These are phyloP conservation scores for Actinia equina DNA, from an alignment of 64 coral and sea anemone species.

Conservation along the genomic window DNA sequence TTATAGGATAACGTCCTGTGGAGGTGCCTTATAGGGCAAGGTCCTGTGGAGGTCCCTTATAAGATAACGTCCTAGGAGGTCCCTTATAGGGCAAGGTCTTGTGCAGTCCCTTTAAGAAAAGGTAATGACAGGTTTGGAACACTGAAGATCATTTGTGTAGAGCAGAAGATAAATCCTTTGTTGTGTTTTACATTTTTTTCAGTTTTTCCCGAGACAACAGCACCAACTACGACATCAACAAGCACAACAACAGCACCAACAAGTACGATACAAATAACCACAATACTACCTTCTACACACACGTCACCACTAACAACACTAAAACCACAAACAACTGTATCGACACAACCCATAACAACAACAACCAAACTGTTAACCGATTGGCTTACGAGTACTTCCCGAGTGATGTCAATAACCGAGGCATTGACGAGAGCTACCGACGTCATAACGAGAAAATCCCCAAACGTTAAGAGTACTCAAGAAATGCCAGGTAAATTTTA, in stretches of 20 bases:
- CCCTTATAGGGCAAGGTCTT: too few species aligned
- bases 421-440: not conserved
- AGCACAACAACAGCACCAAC: not conserved
- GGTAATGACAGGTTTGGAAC: not conserved
- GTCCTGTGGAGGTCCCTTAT: too few species aligned
- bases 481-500: slow-evolving; percentile 9
- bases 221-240: not conserved
- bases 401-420: not conserved
- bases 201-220: not conserved
- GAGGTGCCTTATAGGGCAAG: too few species aligned
- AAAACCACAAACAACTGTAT: not conserved
- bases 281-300: not conserved
- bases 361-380: not conserved
- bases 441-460: not conserved
- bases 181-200: not conserved
- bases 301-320: not conserved
- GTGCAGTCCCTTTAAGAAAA: too few species aligned
- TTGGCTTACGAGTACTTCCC: not conserved
- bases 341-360: not conserved
- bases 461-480: slow-evolving; percentile 8
- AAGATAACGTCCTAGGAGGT: too few species aligned
- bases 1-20: too few species aligned
- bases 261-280: not conserved
- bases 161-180: not conserved
- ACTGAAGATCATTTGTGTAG: not conserved